Base-by-base conservation (phyloP, 2,797 vertebrate species). In the Percopsis omiscomaycus region DNA sequence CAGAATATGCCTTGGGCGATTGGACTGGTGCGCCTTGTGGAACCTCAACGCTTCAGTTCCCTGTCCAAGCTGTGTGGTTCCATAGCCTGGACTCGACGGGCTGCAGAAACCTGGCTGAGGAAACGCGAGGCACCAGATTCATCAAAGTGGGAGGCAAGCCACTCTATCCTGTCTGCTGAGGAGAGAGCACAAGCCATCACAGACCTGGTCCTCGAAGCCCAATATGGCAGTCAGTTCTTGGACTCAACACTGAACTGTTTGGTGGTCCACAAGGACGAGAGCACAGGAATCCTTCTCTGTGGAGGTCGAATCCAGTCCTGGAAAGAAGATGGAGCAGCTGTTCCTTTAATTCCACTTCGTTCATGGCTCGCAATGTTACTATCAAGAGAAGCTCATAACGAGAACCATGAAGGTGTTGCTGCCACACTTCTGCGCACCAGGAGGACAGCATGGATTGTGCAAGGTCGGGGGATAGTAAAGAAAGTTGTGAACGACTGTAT, bases 391-490 rank as follows among this genome's bases (percentile, higher is more conserved):
- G 61, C 61, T 30, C 61, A 64, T 47, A 42, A 64, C 4, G 0
- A 11, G 3, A 53, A 53, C 27, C 64, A 51, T 29, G 49, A 66
- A 59, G 64, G 64, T 4, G 48, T 69, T 37, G 55, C 60, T 15
- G 27, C 55, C 15, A 71, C 61, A 3, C 69, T 61, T 12, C 55
- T 66, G 10, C 30, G 16, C 0, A 53, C 15, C 4, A 59, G 62
- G 53, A 69, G 37, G 11, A 74, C 52, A 4, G 66, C 55, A 4
- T 69, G 71, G 72, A 27, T 67, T 0, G 12, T 74, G 53, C 61
- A 69, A 13, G 72, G 72, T 22, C 30, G 56, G 6, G 69, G 66
- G 8, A 52, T 4, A 47, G 67, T 69, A 1, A 69, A 69, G 53
- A 73, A 68, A 30, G 65, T 74, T 2, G 1, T 66, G 1, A 72